Base-by-base conservation (phyloP, 2,797 vertebrate genomes). In the Pipistrellus nathusii region DNA sequence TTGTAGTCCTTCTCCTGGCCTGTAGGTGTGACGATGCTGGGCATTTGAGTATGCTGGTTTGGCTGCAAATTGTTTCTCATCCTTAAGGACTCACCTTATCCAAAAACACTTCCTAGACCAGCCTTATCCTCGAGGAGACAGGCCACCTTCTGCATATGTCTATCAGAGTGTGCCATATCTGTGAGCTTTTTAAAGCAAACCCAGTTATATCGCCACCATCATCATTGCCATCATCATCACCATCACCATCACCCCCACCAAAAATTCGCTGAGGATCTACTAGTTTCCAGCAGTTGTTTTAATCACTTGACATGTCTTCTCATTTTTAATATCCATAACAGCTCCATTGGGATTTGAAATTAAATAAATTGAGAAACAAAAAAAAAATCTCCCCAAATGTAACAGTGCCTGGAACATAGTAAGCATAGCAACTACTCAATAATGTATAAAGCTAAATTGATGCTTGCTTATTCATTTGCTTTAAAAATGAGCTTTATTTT, bases 391-490 rank as follows among this genome's bases (percentile, higher is more conserved):
- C 38, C 62, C 59, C 44, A 81, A 85, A 89, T 62, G 32, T 51
- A 88, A 55, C 7, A 57, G 57, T n/a, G 2, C 32, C 14, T 38
- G 11, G 66, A 68, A 55, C 0, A 38, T 53, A 84, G 21, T 46
- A 91, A 86, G 9, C 35, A 59, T 20, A 88, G 30, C 41, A 75
- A 86, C n/a, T 27, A 5, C 12, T 75, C 69, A 57, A 51, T 92
- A 88, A 81, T 94, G 90, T 66, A 3, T 89, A 89, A 85, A 86
- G 53, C 72, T 88, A 64, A 90, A 66, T 64, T 44, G n/a, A 38
- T 92, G 93, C 38, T 5, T n/a, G 32, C 38, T 48, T 85, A 66
- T 66, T 85, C n/a, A 85, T 46, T 87, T 41, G 25, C 30, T 88
- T 73, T 41, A 38, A 59, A 88, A 91, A 78, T 21, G 11, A 9